A percentile compares a stretch with the other conserved stretches of the same genome.
These are phyloP conservation scores for Aplodontia rufa DNA, from an alignment of 2,113 vertebrate genomes.

Conservation along the genomic window DNA sequence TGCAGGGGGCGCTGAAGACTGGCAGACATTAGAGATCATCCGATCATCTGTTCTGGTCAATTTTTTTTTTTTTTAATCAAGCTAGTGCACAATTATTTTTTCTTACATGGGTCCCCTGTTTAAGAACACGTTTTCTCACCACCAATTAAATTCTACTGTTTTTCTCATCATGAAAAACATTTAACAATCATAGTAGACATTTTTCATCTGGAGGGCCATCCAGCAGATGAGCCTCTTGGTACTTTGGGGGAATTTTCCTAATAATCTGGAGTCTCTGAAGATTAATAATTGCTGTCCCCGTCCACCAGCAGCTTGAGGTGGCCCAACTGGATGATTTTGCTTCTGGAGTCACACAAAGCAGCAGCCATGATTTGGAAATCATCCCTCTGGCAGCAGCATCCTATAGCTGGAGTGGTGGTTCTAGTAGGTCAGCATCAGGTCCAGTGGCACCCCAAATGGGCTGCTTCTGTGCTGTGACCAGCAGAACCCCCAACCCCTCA, in stretches of 20 bases:
- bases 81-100: neutral
- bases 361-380: neutral
- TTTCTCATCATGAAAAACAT: neutral
- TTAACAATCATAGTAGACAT: neutral
- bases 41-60: neutral
- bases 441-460: fast-evolving
- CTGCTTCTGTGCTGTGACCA: neutral
- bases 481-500: fast-evolving
- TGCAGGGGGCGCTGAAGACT: neutral
- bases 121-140: neutral
- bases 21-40: neutral
- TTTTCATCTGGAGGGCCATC: neutral
- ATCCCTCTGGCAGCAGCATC: too few relatives aligned
- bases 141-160: neutral
- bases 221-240: neutral
- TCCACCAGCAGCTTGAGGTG: neutral
- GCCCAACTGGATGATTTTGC: neutral
- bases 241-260: neutral
- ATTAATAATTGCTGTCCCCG: neutral
- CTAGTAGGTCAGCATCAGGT: neutral
- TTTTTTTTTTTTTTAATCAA: neutral
- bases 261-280: neutral
- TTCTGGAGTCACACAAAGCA: neutral
- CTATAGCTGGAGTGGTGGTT: neutral
- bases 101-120: neutral